phyloP scores from a whole-genome alignment of 2,888 invertebrate species.

The Drosophila koepferae region DNA sequence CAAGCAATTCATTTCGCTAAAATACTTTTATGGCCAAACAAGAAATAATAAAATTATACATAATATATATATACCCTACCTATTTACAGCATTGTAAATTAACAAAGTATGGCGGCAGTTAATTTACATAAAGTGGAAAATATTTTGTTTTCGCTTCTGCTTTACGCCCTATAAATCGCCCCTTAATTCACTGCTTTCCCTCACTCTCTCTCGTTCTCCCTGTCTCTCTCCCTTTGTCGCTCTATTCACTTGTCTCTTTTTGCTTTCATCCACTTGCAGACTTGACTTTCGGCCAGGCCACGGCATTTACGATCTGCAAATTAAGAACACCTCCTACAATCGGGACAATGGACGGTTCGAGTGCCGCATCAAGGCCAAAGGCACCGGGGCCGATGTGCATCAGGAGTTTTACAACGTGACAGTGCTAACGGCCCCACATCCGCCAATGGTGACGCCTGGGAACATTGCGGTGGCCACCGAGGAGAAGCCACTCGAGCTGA shows the following conservation, averaged over 20 bases:
- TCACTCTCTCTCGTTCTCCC: neutral
- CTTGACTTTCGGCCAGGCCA: slow-evolving; percentile 91
- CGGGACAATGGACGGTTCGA: slow-evolving; percentile 96
- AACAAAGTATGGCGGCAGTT: slow-evolving; percentile 48
- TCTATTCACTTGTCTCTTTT: neutral
- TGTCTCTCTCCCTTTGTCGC: neutral
- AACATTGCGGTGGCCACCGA: slow-evolving; percentile 93
- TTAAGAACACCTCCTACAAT: slow-evolving; percentile 95
- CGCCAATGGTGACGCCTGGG: slow-evolving; percentile 91
- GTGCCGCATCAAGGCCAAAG: slow-evolving; percentile 94
- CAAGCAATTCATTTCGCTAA: neutral
- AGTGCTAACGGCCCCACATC: slow-evolving; percentile 93
- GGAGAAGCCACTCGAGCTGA: slow-evolving; percentile 90
- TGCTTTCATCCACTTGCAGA: slow-evolving; percentile 85
- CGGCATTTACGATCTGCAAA: slow-evolving; percentile 95
- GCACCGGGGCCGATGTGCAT: slow-evolving; percentile 93
- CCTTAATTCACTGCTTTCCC: slow-evolving; percentile 1
- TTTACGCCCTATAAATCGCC: slow-evolving; percentile 21
- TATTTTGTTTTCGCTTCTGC: slow-evolving; percentile 21
- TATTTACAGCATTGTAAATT: slow-evolving; percentile 43
- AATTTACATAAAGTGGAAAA: slow-evolving; percentile 67
- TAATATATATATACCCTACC: neutral
- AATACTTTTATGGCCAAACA: neutral
- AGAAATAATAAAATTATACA: neutral
- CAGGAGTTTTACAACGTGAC: slow-evolving; percentile 93